Evolutionary conservation across 2,888 invertebrate genomes (phyloP).

Genomic region (Catonia carolina): DNA sequence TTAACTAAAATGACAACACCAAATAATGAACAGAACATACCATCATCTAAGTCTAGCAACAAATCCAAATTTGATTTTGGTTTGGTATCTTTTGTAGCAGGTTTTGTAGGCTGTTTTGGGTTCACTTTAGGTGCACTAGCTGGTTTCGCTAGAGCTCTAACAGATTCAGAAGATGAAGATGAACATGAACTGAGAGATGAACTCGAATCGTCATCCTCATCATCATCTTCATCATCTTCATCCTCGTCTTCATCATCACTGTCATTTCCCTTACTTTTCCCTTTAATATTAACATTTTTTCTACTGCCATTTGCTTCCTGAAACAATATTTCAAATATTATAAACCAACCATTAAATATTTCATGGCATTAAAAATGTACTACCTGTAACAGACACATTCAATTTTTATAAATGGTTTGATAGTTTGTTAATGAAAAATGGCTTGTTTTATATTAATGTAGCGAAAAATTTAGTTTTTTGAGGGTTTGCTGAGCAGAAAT

Average conservation of each 20-base stretch:
- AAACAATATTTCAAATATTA: too few relatives aligned
- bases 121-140: constrained; percentile 27
- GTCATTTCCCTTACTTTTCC: background rate
- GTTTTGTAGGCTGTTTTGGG: constrained; percentile 38
- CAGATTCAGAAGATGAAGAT: constrained; percentile 12
- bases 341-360: too few relatives aligned
- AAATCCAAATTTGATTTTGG: constrained; percentile 68
- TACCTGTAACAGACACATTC: too few relatives aligned
- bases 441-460: too few relatives aligned
- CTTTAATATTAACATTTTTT: background rate
- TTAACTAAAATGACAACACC: too few relatives aligned
- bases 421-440: too few relatives aligned
- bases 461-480: too few relatives aligned
- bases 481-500: too few relatives aligned
- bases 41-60: constrained; percentile 70
- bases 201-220: constrained; percentile 16
- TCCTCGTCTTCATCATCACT: constrained; percentile 19
- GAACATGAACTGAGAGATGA: too few relatives aligned
- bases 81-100: constrained; percentile 31
- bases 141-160: background rate
- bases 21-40: constrained; percentile 39
- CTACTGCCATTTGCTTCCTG: constrained; percentile 16
- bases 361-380: too few relatives aligned
- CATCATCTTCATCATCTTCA: constrained; percentile 24
- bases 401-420: too few relatives aligned